A percentile compares a stretch with the other conserved stretches of the same genome.
Evolutionary conservation across 1,140 invertebrate genomes (phyloP).

Genomic region (Bombus ignitus): DNA sequence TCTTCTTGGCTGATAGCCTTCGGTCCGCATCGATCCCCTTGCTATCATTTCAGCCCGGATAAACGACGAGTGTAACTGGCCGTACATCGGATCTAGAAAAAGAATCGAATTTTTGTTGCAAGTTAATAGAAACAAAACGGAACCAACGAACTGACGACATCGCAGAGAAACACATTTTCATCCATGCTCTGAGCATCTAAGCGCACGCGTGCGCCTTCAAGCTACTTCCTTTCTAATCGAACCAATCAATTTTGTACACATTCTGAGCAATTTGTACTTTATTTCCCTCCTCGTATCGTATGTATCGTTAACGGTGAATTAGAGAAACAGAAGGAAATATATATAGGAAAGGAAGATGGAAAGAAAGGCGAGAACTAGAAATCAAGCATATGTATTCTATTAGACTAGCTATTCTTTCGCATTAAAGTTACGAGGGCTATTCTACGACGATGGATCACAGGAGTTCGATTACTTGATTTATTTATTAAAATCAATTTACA

Average conservation of each 20-base stretch:
- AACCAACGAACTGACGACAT: constrained; percentile 42
- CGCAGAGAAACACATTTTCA: constrained; percentile 50
- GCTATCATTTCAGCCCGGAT: constrained; percentile 37
- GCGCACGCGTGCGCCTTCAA: neutral
- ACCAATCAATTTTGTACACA: neutral
- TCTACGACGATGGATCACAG: neutral
- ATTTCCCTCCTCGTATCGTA: neutral
- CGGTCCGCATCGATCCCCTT: neutral
- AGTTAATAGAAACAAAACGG: constrained; percentile 33
- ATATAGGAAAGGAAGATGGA: neutral
- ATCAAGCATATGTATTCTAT: neutral
- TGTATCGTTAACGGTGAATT: neutral
- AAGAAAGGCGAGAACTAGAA: neutral
- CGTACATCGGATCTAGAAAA: constrained; percentile 67
- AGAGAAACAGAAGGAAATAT: neutral
- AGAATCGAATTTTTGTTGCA: constrained; percentile 53
- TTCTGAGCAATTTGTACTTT: neutral
- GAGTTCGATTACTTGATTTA: neutral
- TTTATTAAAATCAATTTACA: neutral
- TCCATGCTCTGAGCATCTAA: constrained; percentile 60
- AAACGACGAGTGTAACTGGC: constrained; percentile 50
- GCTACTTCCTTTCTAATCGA: constrained; percentile 9
- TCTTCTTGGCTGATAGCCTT: constrained; percentile 29
- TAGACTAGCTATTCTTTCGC: neutral
- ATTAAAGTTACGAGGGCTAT: neutral